These are phyloP conservation scores for Enteromius trimaculatus DNA, from an alignment of 2,797 vertebrate species.

Conservation along the genomic window DNA sequence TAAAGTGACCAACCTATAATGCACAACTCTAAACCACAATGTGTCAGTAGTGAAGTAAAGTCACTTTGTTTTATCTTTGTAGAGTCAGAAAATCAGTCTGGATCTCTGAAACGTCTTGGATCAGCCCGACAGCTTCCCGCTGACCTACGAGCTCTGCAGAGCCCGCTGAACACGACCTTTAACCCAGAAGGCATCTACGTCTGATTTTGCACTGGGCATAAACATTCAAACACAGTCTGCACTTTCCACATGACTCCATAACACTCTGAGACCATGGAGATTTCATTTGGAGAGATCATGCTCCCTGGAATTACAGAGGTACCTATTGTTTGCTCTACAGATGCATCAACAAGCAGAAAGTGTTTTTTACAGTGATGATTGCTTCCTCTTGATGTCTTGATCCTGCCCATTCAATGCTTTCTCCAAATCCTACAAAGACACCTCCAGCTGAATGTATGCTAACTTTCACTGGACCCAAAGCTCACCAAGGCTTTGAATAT, in stretches of 20 bases:
- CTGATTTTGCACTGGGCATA: slow-evolving; percentile 70
- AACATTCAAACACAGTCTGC: slow-evolving; percentile 1
- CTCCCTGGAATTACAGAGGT: neutral
- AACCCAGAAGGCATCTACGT: slow-evolving; percentile 98
- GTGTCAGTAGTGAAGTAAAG: neutral
- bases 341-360: slow-evolving; percentile 19
- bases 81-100: slow-evolving; percentile 81
- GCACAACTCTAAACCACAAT: neutral
- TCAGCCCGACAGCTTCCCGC: slow-evolving; percentile 89
- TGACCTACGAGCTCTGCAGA: slow-evolving; percentile 89
- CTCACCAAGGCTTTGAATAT: slow-evolving; percentile 4
- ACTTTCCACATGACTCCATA: slow-evolving; percentile 16
- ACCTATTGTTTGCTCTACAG: neutral
- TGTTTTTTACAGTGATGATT: neutral
- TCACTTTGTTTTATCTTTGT: neutral
- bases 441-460: slow-evolving; percentile 25
- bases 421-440: slow-evolving; percentile 18
- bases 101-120: slow-evolving; percentile 86
- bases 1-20: neutral
- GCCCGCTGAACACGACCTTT: slow-evolving; percentile 84
- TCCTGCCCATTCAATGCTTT: slow-evolving; percentile 29
- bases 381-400: neutral
- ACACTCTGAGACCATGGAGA: slow-evolving; percentile 4
- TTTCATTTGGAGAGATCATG: neutral
- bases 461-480: slow-evolving; percentile 21